These are phyloP conservation scores for Phocoena sinus DNA, from an alignment of 2,113 vertebrate genomes.

Conservation along the genomic window DNA sequence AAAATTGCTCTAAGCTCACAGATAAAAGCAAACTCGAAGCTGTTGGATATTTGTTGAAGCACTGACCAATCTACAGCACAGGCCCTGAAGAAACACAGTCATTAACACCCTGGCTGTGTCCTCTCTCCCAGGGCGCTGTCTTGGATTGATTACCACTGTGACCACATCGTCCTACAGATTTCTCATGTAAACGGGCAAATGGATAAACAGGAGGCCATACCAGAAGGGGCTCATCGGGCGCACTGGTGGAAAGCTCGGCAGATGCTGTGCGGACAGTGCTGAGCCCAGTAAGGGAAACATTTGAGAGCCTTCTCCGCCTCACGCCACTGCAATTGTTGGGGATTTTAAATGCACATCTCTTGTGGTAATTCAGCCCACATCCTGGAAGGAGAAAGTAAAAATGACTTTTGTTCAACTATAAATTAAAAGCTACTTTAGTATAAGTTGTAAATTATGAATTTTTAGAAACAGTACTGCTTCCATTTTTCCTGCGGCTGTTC, in stretches of 20 bases:
- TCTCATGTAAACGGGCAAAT: neutral
- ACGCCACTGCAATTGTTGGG: constrained; percentile 97
- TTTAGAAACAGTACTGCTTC: neutral
- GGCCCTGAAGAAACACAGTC: neutral
- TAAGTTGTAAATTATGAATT: neutral
- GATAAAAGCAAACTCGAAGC: neutral
- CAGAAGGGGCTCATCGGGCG: constrained; percentile 89
- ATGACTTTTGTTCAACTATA: neutral
- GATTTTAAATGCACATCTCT: constrained; percentile 98
- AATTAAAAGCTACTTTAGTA: constrained; percentile 17
- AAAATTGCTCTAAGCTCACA: neutral
- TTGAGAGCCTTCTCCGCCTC: constrained; percentile 91
- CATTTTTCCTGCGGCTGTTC: neutral
- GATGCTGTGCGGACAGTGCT: constrained; percentile 86
- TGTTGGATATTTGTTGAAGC: neutral
- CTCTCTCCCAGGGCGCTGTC: neutral
- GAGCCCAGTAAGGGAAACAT: constrained; percentile 91
- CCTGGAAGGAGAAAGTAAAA: constrained; percentile 81
- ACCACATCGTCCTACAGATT: neutral
- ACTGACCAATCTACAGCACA: neutral
- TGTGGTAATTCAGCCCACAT: constrained; percentile 97
- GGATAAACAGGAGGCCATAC: constrained; percentile 77
- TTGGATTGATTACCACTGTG: neutral
- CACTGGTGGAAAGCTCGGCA: constrained; percentile 84
- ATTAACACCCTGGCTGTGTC: neutral